Percentiles rank a stretch among this genome's conserved stretches.
Conservation (phyloP, 2,113 vertebrate species). For the Patagioenas fasciata region DNA sequence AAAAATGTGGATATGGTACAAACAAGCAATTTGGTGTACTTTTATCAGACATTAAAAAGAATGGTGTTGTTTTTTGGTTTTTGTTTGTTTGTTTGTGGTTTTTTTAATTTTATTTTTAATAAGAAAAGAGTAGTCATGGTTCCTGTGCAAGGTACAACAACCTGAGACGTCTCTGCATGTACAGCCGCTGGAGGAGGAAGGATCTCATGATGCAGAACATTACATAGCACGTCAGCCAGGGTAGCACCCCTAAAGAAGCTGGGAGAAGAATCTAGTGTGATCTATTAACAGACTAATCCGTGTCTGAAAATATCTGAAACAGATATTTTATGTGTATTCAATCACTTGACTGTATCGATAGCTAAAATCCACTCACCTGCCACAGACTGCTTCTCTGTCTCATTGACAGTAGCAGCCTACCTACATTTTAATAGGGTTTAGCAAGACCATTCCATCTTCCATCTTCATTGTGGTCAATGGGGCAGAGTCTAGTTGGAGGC, state of each 20-base stretch:
- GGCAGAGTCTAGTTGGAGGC: no score
- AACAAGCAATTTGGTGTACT: neutral
- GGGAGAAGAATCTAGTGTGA: neutral
- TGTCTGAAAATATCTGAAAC: neutral
- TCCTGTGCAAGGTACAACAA: neutral
- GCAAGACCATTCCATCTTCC: neutral
- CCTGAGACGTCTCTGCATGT: neutral
- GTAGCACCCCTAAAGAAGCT: neutral
- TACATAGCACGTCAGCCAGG: neutral
- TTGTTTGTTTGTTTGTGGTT: no score
- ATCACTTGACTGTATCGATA: neutral
- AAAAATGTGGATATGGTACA: neutral
- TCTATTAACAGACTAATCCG: neutral
- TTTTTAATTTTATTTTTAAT: neutral
- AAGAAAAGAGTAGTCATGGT: neutral
- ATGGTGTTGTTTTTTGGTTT: accelerated
- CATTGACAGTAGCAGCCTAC: neutral
- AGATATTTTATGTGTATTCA: neutral
- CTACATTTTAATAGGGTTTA: neutral
- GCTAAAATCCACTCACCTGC: neutral
- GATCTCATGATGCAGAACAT: neutral
- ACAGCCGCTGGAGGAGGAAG: neutral
- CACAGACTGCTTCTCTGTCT: neutral
- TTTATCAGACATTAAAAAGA: neutral
- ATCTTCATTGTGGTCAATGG: no score